These are phyloP conservation scores for Esox niger DNA, from an alignment of 2,113 vertebrate genomes.

Conservation along the genomic window DNA sequence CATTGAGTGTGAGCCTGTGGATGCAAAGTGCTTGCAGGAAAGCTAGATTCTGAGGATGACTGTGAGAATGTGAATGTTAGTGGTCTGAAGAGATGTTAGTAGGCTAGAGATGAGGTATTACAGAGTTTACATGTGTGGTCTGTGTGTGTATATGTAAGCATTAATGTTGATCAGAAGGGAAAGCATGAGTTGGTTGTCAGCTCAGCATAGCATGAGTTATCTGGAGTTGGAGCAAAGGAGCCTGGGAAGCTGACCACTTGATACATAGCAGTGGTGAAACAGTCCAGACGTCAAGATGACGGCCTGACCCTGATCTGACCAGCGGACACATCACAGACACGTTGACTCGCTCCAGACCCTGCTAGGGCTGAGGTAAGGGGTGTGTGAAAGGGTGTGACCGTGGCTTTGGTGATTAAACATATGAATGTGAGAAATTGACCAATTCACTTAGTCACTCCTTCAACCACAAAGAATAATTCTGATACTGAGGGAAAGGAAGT, in stretches of 20 bases:
- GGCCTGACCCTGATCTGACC: slow-evolving; percentile 32
- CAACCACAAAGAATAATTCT: slow-evolving; percentile 12
- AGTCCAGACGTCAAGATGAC: slow-evolving; percentile 38
- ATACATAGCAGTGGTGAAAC: background rate
- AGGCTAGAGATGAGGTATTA: too few relatives aligned
- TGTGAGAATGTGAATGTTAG: slow-evolving; percentile 26
- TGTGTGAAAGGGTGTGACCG: slow-evolving; percentile 26
- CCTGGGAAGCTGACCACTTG: slow-evolving; percentile 40
- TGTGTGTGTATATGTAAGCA: slow-evolving; percentile 13
- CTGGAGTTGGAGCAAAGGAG: slow-evolving; percentile 29
- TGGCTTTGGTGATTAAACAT: slow-evolving; percentile 15
- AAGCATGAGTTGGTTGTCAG: background rate
- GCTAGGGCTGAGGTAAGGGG: slow-evolving; percentile 14
- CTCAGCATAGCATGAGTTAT: slow-evolving; percentile 27
- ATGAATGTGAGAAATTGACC: background rate
- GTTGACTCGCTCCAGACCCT: slow-evolving; percentile 27
- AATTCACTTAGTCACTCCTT: background rate
- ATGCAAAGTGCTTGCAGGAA: slow-evolving; percentile 54
- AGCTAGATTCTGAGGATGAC: slow-evolving; percentile 31
- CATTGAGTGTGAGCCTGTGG: slow-evolving; percentile 33
- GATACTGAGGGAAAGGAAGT: background rate
- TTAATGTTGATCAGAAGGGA: background rate
- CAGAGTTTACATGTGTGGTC: background rate
- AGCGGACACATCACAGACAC: slow-evolving; percentile 8
- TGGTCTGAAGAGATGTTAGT: background rate